Conservation (phyloP, 2,797 vertebrate genomes). For the Trachops cirrhosus region DNA sequence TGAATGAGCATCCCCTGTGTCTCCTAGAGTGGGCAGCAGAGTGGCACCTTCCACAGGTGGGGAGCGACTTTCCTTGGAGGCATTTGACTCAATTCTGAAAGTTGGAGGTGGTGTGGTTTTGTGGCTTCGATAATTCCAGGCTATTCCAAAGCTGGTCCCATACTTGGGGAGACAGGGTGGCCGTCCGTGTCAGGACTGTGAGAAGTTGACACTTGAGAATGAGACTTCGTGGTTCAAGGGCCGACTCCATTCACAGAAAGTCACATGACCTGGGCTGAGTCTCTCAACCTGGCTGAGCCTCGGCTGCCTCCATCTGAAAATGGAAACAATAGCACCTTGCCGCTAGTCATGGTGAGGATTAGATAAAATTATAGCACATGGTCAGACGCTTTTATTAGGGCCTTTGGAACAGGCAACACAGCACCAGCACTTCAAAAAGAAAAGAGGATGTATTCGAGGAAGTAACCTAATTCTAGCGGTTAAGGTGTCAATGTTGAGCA, state of each 20-base stretch:
- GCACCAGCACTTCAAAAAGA: fast-evolving
- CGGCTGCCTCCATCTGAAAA: not conserved
- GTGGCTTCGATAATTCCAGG: not conserved
- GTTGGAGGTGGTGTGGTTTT: not conserved
- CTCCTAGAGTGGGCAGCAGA: fast-evolving
- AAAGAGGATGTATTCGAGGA: not conserved
- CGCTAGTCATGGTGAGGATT: fast-evolving
- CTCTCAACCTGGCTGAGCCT: not conserved
- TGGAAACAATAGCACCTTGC: not conserved
- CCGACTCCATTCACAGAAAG: fast-evolving
- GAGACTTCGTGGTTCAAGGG: fast-evolving
- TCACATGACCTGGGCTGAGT: not conserved
- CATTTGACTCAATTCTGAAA: not conserved
- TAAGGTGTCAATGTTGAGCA: not conserved
- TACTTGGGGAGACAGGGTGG: fast-evolving
- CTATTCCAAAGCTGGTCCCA: not conserved
- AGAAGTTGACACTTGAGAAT: not conserved
- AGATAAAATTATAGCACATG: fast-evolving
- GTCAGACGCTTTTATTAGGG: not conserved
- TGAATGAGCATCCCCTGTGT: fast-evolving
- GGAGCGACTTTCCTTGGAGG: not conserved
- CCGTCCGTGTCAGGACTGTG: fast-evolving
- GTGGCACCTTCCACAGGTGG: not conserved
- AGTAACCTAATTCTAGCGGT: not conserved
- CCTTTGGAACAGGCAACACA: fast-evolving